phyloP scores from a whole-genome alignment of 2,113 vertebrate species.

The Istiophorus platypterus region DNA sequence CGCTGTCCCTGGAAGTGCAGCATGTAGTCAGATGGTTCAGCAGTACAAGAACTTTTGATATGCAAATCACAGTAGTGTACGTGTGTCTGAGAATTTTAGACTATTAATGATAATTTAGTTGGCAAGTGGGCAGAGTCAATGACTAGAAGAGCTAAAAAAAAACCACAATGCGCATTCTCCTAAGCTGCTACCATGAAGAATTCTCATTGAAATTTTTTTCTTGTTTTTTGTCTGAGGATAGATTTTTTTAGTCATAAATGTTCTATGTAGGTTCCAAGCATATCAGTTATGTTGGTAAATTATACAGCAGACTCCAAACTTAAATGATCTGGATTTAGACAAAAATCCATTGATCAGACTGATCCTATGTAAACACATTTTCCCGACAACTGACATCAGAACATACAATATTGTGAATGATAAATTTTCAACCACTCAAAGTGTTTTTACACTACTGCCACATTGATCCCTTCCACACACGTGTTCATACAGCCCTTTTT shows the following conservation, averaged over 20 bases:
- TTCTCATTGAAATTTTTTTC: neutral
- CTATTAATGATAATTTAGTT: slow-evolving; percentile 32
- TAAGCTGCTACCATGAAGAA: neutral
- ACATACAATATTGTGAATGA: no score
- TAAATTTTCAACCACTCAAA: no score
- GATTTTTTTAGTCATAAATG: neutral
- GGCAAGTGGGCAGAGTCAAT: neutral
- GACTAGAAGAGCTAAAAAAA: slow-evolving; percentile 15
- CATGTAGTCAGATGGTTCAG: slow-evolving; percentile 55
- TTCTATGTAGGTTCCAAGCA: neutral
- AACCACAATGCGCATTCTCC: neutral
- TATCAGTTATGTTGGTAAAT: neutral
- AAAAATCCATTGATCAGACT: no score
- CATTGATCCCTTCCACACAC: no score
- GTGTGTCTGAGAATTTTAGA: neutral
- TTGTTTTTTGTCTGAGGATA: neutral
- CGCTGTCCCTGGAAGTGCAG: slow-evolving; percentile 56
- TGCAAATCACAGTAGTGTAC: slow-evolving; percentile 45
- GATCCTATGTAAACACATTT: no score
- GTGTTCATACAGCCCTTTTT: no score
- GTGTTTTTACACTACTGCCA: no score
- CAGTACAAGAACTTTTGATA: slow-evolving; percentile 63
- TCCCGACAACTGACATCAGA: no score
- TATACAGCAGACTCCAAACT: neutral
- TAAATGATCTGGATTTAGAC: no score